phyloP scores from a whole-genome alignment of 2,888 invertebrate species.

The Anodontia alba region DNA sequence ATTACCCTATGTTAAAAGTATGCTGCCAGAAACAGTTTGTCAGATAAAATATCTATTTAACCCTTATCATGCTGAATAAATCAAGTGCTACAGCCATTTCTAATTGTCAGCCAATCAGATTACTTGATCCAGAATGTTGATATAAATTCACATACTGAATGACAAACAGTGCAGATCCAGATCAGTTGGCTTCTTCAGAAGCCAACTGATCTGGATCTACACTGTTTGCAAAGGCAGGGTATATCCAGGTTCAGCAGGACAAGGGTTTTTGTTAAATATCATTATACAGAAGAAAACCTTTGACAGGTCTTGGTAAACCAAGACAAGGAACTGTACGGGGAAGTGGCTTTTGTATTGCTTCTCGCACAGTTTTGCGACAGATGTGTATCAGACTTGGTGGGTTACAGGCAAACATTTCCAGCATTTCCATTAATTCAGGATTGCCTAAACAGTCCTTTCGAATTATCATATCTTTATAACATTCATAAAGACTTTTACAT shows the following conservation, averaged over 20 bases:
- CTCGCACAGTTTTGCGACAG: constrained; percentile 38
- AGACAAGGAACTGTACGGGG: constrained; percentile 28
- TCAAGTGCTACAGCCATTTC: too few species aligned
- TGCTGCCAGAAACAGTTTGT: too few species aligned
- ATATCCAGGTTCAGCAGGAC: neutral
- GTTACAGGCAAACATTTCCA: constrained; percentile 27
- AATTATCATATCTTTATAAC: constrained; percentile 25
- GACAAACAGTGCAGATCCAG: neutral
- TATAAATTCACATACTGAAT: neutral
- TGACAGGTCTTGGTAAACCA: constrained; percentile 39
- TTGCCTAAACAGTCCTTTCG: constrained; percentile 31
- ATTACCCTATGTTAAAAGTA: too few species aligned
- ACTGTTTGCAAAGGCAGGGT: neutral
- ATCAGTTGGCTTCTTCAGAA: neutral
- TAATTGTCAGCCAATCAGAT: too few species aligned
- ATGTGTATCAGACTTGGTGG: constrained; percentile 34
- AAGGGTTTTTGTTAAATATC: constrained; percentile 42
- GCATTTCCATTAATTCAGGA: constrained; percentile 34
- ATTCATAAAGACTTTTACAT: constrained; percentile 28
- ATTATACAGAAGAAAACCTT: constrained; percentile 44
- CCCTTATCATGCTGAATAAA: too few species aligned
- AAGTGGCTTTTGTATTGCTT: constrained; percentile 28
- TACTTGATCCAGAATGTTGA: too few species aligned
- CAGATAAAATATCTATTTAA: too few species aligned
- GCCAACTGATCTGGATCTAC: neutral